Base-by-base conservation (phyloP, 2,113 vertebrate species). In the Pterophyllum scalare region DNA sequence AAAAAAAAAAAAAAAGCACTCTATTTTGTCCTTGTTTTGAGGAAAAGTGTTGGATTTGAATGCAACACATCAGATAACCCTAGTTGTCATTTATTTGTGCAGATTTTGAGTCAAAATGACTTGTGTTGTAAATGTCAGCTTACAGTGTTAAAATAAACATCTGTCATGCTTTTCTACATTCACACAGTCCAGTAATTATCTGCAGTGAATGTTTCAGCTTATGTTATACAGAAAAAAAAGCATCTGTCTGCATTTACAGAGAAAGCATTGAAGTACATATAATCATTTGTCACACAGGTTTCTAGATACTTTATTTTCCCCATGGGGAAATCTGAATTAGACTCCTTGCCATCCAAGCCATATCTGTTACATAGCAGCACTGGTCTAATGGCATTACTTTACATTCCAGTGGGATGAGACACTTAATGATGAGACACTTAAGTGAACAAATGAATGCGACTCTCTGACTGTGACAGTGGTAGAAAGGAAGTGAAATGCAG, bases 61-160 rank as follows among this genome's bases (percentile, higher is more conserved):
- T 2, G 2, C 72, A 60, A 59, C 14, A 43, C 24, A 19, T 19
- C 28, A 24, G 31, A 54, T 6, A n/a, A 26, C 35, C 31, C 7
- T 10, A 54, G 59, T 7, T 81, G 22, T 64, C 12, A 57, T 85
- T 85, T 89, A 87, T 89, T 82, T 59, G 28, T 85, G 43, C 24
- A 83, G 54, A 82, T 33, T 33, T 10, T 61, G 2, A n/a, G 17
- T 65, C 26, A 43, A 20, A 56, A 57, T 38, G 35, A 65, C 38
- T 65, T 43, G 19, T 81, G 22, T 35, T 75, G 1, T 58, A 76
- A 77, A 72, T 72, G 7, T 52, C 3, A 81, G 6, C 28, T 31
- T 40, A 15, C 9, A 38, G 22, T 38, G 9, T 67, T 58, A 2
- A 57, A 81, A 86, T 28, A 79, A 82, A 61, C 12, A 77, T 58